A percentile compares a stretch with the other conserved stretches of the same genome.
Evolutionary conservation across 2,113 vertebrate species (phyloP).

Genomic region (human): GRCh38 chr2:53725501-53726000

Average conservation of each 20-base stretch:
- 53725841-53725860: not conserved
- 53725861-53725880: not conserved
- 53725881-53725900: not conserved
- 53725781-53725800: not conserved
- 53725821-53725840: not conserved
- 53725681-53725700: not conserved
- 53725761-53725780: constrained; percentile 1
- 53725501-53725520: constrained; percentile 9
- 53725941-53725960: constrained; percentile 15
- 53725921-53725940: not conserved
- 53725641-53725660: constrained; percentile 14
- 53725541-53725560: constrained; percentile 7
- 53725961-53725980: constrained; percentile 44
- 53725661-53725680: not conserved
- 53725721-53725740: constrained; percentile 4
- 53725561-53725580: constrained; percentile 2
- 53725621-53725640: not conserved
- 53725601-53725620: not conserved
- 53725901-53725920: not conserved
- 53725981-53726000: not conserved
- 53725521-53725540: not conserved
- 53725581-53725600: not conserved
- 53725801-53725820: not conserved
- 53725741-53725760: not conserved
- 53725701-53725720: not conserved